Conservation (phyloP, 2,797 vertebrate species). For the Podarcis lilfordi region DNA sequence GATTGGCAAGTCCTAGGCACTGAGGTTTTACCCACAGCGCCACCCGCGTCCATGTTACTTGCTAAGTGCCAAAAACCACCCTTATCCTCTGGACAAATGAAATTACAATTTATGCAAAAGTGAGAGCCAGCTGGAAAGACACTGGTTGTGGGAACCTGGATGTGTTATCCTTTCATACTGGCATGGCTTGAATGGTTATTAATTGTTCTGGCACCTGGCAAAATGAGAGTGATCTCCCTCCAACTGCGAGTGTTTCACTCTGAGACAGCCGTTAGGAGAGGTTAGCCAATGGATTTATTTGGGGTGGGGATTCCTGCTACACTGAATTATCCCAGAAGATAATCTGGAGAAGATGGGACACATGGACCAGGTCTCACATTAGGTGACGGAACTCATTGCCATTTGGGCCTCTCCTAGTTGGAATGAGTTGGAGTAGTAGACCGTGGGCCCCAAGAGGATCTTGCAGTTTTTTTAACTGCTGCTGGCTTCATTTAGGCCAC, state of each 20-base stretch:
- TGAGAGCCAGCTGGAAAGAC: neutral
- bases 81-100: neutral
- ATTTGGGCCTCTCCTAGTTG: neutral
- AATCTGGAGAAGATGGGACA: too few species aligned
- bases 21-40: too few species aligned
- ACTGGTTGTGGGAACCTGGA: neutral
- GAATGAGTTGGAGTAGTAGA: too few species aligned
- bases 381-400: neutral
- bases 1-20: too few species aligned
- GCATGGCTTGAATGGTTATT: neutral
- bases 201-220: neutral
- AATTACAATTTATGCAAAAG: neutral
- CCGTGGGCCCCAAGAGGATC: rapidly evolving
- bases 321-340: neutral
- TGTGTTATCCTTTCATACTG: too few species aligned
- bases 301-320: neutral
- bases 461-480: neutral
- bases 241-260: neutral
- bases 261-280: neutral
- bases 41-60: too few species aligned
- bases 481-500: too few species aligned
- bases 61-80: neutral
- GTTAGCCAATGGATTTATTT: too few species aligned
- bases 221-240: neutral
- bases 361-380: neutral